Conservation (phyloP, 2,113 vertebrate genomes). For the Equus quagga region DNA sequence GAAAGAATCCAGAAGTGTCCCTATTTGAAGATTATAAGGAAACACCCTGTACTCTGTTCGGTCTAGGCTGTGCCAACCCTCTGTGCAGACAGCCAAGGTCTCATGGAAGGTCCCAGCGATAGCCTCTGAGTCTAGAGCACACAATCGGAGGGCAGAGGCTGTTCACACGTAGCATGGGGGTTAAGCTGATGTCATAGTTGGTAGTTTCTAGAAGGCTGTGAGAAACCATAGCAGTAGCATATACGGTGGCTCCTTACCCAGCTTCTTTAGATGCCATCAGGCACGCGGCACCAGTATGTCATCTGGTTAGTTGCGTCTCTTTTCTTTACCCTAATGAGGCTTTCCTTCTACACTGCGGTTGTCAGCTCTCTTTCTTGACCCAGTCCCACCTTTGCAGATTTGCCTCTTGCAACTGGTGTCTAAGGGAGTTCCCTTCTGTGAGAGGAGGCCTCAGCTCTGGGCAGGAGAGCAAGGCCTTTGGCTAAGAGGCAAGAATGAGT, state of each 20-base stretch:
- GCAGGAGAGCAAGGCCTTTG: neutral
- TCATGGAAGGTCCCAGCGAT: neutral
- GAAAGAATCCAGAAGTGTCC: neutral
- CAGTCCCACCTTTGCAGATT: neutral
- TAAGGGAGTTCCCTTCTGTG: neutral
- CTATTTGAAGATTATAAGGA: neutral
- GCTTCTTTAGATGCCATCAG: neutral
- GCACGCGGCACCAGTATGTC: neutral
- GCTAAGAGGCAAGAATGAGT: neutral
- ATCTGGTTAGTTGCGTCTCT: neutral
- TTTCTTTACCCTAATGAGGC: neutral
- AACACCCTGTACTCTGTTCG: neutral
- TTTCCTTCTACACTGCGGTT: neutral
- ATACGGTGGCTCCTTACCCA: neutral
- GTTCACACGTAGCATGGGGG: neutral
- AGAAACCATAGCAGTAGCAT: neutral
- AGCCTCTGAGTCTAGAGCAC: neutral
- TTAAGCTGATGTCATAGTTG: neutral
- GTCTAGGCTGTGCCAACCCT: neutral
- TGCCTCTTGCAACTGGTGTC: neutral
- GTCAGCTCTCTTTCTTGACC: neutral
- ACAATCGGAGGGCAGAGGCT: neutral
- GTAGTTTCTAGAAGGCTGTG: conserved; percentile 11
- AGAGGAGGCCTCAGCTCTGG: neutral
- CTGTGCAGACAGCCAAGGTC: neutral